These are phyloP conservation scores for Antennarius maculatus DNA, from an alignment of 2,797 vertebrate species.

Conservation along the genomic window DNA sequence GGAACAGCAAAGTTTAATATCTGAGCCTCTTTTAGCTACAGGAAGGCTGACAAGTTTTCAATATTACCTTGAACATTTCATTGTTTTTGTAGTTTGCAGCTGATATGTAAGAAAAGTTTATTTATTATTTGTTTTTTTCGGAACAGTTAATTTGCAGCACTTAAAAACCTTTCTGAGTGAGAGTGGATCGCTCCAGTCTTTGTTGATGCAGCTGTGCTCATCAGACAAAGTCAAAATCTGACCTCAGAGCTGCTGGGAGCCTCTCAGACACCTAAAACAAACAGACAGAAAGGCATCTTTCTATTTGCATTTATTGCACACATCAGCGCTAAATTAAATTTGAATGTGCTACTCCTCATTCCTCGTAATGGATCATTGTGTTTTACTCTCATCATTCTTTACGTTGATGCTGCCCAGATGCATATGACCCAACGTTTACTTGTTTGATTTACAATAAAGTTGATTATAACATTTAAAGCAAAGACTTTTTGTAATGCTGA, in stretches of 20 bases:
- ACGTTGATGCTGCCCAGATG: not conserved
- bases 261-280: conserved; percentile 44
- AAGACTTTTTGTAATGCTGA: too few relatives aligned
- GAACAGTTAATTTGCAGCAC: too few relatives aligned
- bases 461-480: too few relatives aligned
- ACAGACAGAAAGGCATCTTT: conserved; percentile 11
- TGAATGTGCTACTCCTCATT: not conserved
- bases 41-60: not conserved
- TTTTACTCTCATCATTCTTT: not conserved
- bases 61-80: not conserved
- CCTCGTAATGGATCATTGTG: not conserved
- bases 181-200: not conserved
- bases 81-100: not conserved
- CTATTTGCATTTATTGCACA: not conserved
- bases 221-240: conserved; percentile 21
- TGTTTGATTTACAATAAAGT: too few relatives aligned
- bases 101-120: not conserved
- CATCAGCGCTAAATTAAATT: not conserved
- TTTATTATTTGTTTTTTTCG: too few relatives aligned
- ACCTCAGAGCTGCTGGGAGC: conserved; percentile 29
- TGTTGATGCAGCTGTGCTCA: conserved; percentile 62
- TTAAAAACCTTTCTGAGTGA: not conserved
- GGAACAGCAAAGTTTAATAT: conserved; percentile 9
- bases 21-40: not conserved
- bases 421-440: not conserved